These are phyloP conservation scores for Chloroceryle aenea DNA, from an alignment of 2,113 vertebrate genomes.

Conservation along the genomic window DNA sequence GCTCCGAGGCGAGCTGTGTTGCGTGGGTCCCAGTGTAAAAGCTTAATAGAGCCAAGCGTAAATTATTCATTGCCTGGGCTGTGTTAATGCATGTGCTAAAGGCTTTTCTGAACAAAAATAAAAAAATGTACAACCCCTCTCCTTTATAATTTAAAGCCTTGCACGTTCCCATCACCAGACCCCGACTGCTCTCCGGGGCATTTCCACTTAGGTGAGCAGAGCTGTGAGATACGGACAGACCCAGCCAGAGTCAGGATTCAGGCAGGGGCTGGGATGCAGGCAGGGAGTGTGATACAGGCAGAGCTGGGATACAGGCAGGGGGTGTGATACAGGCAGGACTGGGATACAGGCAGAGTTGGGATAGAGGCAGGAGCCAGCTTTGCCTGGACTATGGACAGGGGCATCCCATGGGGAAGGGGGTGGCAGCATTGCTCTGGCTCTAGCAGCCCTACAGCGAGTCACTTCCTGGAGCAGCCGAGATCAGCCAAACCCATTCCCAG, in stretches of 20 bases:
- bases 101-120: neutral
- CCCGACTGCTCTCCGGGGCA: neutral
- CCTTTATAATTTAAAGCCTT: constrained; percentile 66
- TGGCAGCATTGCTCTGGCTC: neutral
- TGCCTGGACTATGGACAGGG: neutral
- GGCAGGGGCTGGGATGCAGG: neutral
- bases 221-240: neutral
- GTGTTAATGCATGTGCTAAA: constrained; percentile 57
- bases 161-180: neutral
- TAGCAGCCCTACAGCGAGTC: neutral
- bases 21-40: neutral
- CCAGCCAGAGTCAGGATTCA: neutral
- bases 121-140: neutral
- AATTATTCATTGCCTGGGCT: constrained; percentile 65
- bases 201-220: constrained; percentile 38
- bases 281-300: neutral
- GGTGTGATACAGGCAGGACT: neutral
- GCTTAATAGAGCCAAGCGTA: neutral
- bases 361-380: neutral
- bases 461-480: neutral
- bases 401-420: neutral
- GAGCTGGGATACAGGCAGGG: neutral
- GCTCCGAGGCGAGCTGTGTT: neutral
- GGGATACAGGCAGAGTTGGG: neutral
- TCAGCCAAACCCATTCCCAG: neutral